phyloP scores from a whole-genome alignment of 2,797 vertebrate genomes.

The Scarus forsteni region DNA sequence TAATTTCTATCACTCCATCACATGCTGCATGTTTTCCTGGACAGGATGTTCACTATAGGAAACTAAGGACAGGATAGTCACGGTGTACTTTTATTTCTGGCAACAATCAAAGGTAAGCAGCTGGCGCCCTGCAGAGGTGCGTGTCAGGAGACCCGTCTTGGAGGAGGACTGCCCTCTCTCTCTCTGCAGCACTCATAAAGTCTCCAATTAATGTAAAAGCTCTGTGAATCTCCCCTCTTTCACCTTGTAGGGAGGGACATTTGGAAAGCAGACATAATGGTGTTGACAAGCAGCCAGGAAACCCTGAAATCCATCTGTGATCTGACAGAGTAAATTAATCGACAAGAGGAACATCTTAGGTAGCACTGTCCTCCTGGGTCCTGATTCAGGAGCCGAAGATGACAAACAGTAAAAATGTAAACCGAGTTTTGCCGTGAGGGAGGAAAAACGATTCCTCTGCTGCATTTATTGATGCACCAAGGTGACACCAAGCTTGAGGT shows the following conservation, averaged over 20 bases:
- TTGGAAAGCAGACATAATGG: conserved; percentile 52
- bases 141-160: conserved; percentile 62
- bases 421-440: conserved; percentile 3
- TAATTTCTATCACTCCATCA: background rate
- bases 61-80: conserved; percentile 38
- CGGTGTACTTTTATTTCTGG: conserved; percentile 61
- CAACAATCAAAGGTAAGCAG: conserved; percentile 61
- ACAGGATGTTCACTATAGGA: conserved; percentile 34
- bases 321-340: conserved; percentile 30
- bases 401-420: conserved; percentile 5
- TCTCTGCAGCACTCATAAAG: conserved; percentile 62
- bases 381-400: conserved; percentile 22
- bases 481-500: background rate
- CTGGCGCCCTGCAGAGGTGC: conserved; percentile 62
- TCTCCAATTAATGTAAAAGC: conserved; percentile 82
- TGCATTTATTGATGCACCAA: background rate
- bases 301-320: conserved; percentile 49
- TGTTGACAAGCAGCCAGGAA: conserved; percentile 70
- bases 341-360: conserved; percentile 34
- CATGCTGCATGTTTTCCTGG: conserved; percentile 9
- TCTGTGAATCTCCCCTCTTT: conserved; percentile 57
- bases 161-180: conserved; percentile 47
- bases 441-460: background rate
- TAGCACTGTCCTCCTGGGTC: conserved; percentile 11
- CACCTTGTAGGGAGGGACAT: conserved; percentile 69